Evolutionary conservation across 2,888 invertebrate genomes (phyloP), one percentile per base, ranked within the genome.

Genomic region (Synergus itoensis): DNA sequence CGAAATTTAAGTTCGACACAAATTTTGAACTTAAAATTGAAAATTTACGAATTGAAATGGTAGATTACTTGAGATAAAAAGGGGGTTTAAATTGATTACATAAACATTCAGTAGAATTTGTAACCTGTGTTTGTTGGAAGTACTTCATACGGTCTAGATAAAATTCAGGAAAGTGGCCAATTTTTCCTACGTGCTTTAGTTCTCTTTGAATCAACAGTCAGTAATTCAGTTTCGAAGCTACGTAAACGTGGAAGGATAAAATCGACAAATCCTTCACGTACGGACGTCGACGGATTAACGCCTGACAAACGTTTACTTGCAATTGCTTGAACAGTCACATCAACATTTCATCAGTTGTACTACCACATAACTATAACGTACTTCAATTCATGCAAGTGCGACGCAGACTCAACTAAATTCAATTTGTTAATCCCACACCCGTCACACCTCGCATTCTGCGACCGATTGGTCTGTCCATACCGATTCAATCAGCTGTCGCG

Each of bases 401-500:
- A 64, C 78, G 80, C 77, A 67, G 77, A 53, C 77, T 64, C 77
- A 67, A 69, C 77, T 62, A 53, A 73, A 73, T 73, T 77, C 83
- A 83, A 82, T 79, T 82, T 80, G 79, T 80, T 79, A 79, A 78
- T 67, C 81, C 63, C 80, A 80, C 79, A 79, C 76, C 80, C 77
- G 77, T 69, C 53, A 57, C 79, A 28, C 14, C 18, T 76, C 45
- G 45, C 62, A 14, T 62, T 76, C 63, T 63, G 40, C 76, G 43
- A 57, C 67, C 45, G 77, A 79, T 78, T 82, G 79, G 79, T 79
- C 80, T 77, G 53, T 36, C 2, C 36, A 36, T 36, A 36, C 78
- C 77, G 78, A 77, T 80, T 76, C 81, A 80, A 88, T 85, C 88
- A 88, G 88, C 88, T 88, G 88, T 87, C 87, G 88, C 81, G 84